A percentile compares a stretch with the other conserved stretches of the same genome.
These are phyloP conservation scores for Oceanites oceanicus DNA, from an alignment of 2,113 vertebrate species.

Conservation along the genomic window DNA sequence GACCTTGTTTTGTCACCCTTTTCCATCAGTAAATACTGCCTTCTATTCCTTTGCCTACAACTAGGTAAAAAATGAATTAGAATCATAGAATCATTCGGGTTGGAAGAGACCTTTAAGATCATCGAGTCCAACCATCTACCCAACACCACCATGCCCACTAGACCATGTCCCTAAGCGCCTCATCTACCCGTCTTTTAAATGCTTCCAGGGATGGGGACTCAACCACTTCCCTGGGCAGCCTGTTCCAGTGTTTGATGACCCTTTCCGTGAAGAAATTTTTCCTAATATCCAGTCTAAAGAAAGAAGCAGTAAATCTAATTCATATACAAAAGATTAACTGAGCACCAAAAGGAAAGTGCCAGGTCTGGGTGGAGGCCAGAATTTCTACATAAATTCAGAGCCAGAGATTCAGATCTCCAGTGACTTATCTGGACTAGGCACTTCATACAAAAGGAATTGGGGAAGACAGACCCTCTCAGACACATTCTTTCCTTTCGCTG, in stretches of 20 bases:
- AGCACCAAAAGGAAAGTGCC: not conserved
- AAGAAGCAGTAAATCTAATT: not conserved
- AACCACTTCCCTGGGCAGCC: too few species aligned
- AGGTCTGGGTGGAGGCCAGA: not conserved
- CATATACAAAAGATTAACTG: not conserved
- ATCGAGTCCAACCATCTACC: too few species aligned
- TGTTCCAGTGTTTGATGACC: too few species aligned
- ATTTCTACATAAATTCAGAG: not conserved
- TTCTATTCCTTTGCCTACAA: not conserved
- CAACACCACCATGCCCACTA: too few species aligned
- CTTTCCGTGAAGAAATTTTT: too few species aligned
- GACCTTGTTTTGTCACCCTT: not conserved
- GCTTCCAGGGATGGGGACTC: too few species aligned
- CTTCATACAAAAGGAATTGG: not conserved
- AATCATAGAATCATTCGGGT: too few species aligned
- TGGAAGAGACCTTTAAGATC: too few species aligned
- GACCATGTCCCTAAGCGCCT: too few species aligned
- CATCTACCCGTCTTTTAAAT: too few species aligned
- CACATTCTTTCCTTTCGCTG: not conserved
- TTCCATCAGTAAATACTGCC: not conserved
- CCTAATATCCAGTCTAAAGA: too few species aligned
- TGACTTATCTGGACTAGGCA: not conserved
- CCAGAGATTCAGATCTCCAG: not conserved
- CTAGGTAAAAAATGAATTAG: not conserved
- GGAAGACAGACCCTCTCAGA: not conserved